Base-by-base conservation (phyloP, 1,140 invertebrate species). In the Magallana ariakensis region DNA sequence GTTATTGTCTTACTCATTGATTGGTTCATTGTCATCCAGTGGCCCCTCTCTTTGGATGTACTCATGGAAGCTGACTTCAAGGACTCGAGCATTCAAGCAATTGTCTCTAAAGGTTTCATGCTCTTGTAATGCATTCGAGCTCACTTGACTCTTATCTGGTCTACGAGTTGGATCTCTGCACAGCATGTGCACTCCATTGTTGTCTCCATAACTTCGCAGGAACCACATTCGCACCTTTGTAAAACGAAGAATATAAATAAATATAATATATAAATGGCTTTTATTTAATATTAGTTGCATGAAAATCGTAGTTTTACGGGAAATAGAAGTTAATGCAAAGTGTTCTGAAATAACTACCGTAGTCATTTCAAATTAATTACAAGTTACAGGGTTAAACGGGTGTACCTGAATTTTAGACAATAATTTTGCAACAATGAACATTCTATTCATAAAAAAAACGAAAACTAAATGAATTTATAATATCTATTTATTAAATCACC, bases 81-180 rank as follows among this genome's bases (percentile, higher is more conserved):
- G 8, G 16, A 87, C 81, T 19, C 83, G 46, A 46, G 58, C 15
- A 15, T 87, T 87, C 8, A 84, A 22, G 53, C 86, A 87, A 26
- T 83, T 87, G 5, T 53, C 86, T 19, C 70, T 87, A 26, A 87
- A 87, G 3, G 33, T 53, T 26, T 87, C 75, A 83, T 87, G 83
- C 2, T 85, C 55, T n/a, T 9, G 66, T 84, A 11, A 87, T 84
- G 57, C 83, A 85, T n/a, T 81, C 6, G 13, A 84, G 19, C 16
- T 84, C 56, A 1, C 46, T 55, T 13, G 55, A 46, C 2, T 85
- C 83, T 57, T 53, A 53, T 15, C 8, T 84, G 16, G 53, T 54
- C 11, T 15, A 83, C 62, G 13, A 53, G 11, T 8, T n/a, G 22
- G 11, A 60, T 19, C 54, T 80, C 70, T 3, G 22, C 5, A 60